Percentiles rank a stretch among this genome's conserved stretches.
These are phyloP conservation scores for Torymus tubicola DNA, from an alignment of 2,888 invertebrate genomes.

Conservation along the genomic window DNA sequence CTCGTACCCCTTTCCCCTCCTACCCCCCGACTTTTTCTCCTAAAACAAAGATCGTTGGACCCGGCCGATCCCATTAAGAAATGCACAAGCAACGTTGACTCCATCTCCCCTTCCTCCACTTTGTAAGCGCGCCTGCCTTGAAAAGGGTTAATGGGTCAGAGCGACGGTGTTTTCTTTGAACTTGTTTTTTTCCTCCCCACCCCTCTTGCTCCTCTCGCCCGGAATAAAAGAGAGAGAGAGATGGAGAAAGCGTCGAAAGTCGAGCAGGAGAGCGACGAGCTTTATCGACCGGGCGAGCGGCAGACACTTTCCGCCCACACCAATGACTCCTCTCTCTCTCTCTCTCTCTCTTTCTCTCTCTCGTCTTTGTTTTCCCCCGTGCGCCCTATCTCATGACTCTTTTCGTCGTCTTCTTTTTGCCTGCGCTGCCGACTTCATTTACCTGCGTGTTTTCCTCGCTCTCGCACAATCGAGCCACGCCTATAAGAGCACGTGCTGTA, in stretches of 20 bases:
- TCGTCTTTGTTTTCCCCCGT: slow-evolving; percentile 10
- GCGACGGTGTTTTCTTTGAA: slow-evolving; percentile 34
- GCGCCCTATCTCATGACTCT: not conserved
- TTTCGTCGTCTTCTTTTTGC: slow-evolving; percentile 5
- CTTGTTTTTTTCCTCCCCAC: slow-evolving; percentile 14
- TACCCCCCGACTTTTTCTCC: not conserved
- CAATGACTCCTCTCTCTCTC: slow-evolving; percentile 30
- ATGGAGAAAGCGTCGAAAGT: slow-evolving; percentile 38
- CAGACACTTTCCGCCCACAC: slow-evolving; percentile 46
- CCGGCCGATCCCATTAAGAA: slow-evolving; percentile 44
- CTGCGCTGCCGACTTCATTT: slow-evolving; percentile 23
- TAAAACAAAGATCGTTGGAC: slow-evolving; percentile 15
- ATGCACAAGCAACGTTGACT: slow-evolving; percentile 3
- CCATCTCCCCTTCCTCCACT: too few relatives aligned
- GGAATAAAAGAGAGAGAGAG: not conserved
- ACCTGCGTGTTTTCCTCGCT: slow-evolving; percentile 2
- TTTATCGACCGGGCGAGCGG: slow-evolving; percentile 54
- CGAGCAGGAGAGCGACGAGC: slow-evolving; percentile 48
- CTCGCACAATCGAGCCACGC: slow-evolving; percentile 45
- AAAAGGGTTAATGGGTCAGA: slow-evolving; percentile 53
- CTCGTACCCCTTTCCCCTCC: not conserved
- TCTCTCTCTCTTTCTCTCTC: slow-evolving; percentile 12
- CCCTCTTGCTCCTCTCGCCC: not conserved
- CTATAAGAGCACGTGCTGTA: slow-evolving; percentile 8
- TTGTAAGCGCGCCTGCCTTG: not conserved